phyloP scores from a whole-genome alignment of 1,140 invertebrate genomes.

The Hyphantria cunea region DNA sequence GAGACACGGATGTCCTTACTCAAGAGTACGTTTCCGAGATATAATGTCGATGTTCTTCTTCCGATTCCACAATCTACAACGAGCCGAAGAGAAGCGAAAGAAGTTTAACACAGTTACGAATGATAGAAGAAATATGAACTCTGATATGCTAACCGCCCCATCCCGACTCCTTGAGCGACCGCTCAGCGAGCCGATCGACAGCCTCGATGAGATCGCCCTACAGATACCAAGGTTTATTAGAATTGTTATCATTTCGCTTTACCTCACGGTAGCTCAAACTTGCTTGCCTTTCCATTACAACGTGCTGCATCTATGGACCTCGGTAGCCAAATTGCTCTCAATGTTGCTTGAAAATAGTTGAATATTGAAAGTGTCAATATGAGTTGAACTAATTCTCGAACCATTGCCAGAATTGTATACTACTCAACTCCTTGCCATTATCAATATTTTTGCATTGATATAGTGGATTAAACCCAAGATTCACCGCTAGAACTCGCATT shows the following conservation, averaged over 20 bases:
- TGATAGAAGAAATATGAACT: constrained; percentile 81
- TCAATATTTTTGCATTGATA: too few relatives aligned
- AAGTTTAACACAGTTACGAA: constrained; percentile 75
- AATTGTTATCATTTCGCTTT: constrained; percentile 34
- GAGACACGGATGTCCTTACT: constrained; percentile 11
- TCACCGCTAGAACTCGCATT: too few relatives aligned
- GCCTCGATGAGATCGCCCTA: constrained; percentile 94
- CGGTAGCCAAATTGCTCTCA: background rate
- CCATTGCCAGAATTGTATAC: too few relatives aligned
- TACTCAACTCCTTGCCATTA: too few relatives aligned
- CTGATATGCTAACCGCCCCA: constrained; percentile 84
- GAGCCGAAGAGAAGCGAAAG: constrained; percentile 88
- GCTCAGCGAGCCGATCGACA: constrained; percentile 92
- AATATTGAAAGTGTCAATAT: too few relatives aligned
- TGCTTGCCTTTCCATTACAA: constrained; percentile 8
- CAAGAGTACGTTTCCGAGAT: constrained; percentile 32
- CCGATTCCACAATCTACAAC: constrained; percentile 93
- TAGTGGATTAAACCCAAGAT: too few relatives aligned
- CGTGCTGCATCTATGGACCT: background rate
- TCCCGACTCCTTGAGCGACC: constrained; percentile 91
- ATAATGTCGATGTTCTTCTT: constrained; percentile 97
- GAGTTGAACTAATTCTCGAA: too few relatives aligned
- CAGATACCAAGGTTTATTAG: constrained; percentile 92
- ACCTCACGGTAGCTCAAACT: constrained; percentile 9
- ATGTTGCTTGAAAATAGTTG: too few relatives aligned